Percentiles rank a stretch among this genome's conserved stretches.
These are phyloP conservation scores for Catostylus mosaicus DNA, from an alignment of 30 jellyfish, hydroid and myxozoan genomes.

Conservation along the genomic window DNA sequence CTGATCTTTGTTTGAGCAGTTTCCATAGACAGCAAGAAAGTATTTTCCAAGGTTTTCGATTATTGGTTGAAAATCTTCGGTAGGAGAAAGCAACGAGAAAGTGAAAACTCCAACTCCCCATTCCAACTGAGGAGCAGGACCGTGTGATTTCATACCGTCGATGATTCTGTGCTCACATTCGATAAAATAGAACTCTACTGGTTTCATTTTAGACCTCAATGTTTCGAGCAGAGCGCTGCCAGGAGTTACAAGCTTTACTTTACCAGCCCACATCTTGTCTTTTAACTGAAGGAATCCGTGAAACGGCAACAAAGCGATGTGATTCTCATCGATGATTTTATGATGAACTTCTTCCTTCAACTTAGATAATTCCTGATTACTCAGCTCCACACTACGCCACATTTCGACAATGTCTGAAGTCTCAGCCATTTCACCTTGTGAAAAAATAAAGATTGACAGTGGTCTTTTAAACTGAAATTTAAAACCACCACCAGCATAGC, in stretches of 20 bases:
- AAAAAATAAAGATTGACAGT: neutral
- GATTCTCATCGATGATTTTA: conserved; percentile 11
- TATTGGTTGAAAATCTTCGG: neutral
- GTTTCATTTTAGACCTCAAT: neutral
- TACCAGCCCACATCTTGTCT: conserved; percentile 58
- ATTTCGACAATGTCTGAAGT: neutral
- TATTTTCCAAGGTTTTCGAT: neutral
- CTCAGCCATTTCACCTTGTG: conserved; percentile 25
- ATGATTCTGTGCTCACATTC: conserved; percentile 3
- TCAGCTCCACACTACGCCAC: conserved; percentile 10
- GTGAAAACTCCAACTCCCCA: conserved; percentile 1
- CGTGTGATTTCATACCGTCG: conserved; percentile 4
- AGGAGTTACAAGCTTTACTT: neutral
- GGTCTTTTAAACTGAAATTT: too few species aligned
- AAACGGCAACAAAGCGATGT: conserved; percentile 38
- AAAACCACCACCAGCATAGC: too few species aligned
- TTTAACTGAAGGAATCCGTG: conserved; percentile 37
- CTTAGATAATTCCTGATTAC: conserved; percentile 17
- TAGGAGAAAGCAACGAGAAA: neutral
- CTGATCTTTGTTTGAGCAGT: too few species aligned
- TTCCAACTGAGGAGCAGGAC: neutral
- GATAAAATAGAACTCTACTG: conserved; percentile 4
- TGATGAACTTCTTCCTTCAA: neutral
- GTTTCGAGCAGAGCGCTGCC: neutral
- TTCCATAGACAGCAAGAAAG: neutral